phyloP scores from a whole-genome alignment of 53 echinoderm and acorn worm species.

The Henricia sp. region DNA sequence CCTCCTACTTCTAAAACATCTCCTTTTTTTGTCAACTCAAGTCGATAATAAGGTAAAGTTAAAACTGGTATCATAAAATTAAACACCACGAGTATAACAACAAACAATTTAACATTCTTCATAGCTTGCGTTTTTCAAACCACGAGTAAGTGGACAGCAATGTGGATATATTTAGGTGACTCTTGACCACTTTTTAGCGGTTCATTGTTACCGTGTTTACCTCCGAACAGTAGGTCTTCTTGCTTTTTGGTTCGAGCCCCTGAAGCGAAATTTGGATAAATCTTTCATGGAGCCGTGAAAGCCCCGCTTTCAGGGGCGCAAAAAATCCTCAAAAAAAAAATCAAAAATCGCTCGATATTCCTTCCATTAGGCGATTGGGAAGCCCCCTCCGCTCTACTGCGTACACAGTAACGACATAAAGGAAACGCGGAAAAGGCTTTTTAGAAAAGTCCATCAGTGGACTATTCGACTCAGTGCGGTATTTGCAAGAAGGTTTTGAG shows the following conservation, averaged over 20 bases:
- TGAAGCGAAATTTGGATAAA: slow-evolving; percentile 4
- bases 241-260: not conserved
- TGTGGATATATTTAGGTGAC: too few relatives aligned
- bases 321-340: not conserved
- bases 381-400: slow-evolving; percentile 14
- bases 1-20: too few relatives aligned
- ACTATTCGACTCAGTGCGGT: not conserved
- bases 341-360: slow-evolving; percentile 24
- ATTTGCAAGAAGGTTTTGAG: not conserved
- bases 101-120: too few relatives aligned
- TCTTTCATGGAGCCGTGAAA: slow-evolving; percentile 2
- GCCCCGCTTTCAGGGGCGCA: not conserved
- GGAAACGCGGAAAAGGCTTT: not conserved
- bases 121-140: too few relatives aligned
- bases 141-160: too few relatives aligned
- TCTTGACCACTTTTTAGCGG: too few relatives aligned
- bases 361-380: slow-evolving; percentile 41
- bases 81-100: too few relatives aligned
- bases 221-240: too few relatives aligned
- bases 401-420: slow-evolving; percentile 16
- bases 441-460: not conserved
- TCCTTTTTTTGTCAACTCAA: too few relatives aligned
- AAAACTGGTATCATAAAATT: too few relatives aligned
- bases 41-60: too few relatives aligned
- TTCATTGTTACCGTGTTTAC: too few relatives aligned